These are phyloP conservation scores for Bombycilla garrulus DNA, from an alignment of 2,113 vertebrate genomes.

Conservation along the genomic window DNA sequence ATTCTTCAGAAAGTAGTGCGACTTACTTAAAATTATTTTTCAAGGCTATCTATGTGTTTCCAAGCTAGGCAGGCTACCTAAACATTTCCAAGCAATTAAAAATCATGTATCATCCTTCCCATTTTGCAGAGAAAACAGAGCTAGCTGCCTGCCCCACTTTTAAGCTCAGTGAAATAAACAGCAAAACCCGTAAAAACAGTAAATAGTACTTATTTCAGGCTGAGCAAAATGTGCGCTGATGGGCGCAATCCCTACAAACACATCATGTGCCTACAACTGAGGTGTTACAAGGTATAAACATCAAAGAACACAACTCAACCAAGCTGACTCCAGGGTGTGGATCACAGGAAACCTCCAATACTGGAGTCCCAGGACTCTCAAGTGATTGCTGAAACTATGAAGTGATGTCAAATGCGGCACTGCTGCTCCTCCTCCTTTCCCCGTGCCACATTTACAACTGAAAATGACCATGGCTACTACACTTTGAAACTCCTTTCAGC, in stretches of 20 bases:
- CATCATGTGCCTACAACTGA: not conserved
- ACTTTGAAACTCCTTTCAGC: rapidly evolving
- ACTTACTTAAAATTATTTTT: not conserved
- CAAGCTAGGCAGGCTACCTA: not conserved
- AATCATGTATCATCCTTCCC: not conserved
- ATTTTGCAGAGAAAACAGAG: not conserved
- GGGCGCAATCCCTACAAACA: not conserved
- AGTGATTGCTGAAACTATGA: not conserved
- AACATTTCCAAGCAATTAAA: not conserved
- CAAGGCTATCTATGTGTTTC: not conserved
- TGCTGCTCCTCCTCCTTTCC: not conserved
- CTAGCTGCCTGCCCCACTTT: not conserved
- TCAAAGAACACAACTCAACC: not conserved
- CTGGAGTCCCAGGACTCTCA: not conserved
- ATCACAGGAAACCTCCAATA: not conserved
- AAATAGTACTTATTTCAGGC: not conserved
- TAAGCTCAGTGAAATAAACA: not conserved
- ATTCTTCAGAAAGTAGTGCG: not conserved
- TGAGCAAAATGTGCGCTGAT: rapidly evolving
- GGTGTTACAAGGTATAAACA: not conserved
- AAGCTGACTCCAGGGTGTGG: not conserved
- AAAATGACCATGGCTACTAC: not conserved
- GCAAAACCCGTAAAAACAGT: not conserved
- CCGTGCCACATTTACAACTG: not conserved
- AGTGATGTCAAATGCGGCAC: not conserved